Evolutionary conservation across 2,113 vertebrate species (phyloP).

Genomic region (Centropus unirufus): DNA sequence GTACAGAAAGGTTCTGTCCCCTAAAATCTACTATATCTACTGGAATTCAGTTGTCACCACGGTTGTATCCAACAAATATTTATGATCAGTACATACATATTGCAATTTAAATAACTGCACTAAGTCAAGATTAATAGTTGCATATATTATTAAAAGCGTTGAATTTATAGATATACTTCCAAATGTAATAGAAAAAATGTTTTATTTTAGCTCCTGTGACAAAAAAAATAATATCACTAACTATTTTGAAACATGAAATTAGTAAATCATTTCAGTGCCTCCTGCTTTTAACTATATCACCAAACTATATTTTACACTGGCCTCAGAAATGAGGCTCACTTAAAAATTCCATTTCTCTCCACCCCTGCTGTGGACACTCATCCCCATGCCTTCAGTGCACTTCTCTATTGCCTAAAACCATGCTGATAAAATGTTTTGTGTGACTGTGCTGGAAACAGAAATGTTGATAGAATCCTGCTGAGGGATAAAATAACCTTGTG

Average conservation of each 20-base stretch:
- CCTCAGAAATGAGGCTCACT: background rate
- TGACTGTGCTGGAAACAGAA: background rate
- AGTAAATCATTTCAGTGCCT: background rate
- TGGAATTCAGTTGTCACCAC: background rate
- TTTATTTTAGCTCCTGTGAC: background rate
- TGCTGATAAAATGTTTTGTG: background rate
- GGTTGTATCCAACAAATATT: background rate
- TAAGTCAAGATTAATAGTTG: background rate
- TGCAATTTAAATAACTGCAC: background rate
- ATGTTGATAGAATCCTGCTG: accelerated
- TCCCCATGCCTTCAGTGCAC: accelerated
- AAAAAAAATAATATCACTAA: background rate
- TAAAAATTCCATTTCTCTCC: background rate
- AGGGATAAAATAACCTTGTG: background rate
- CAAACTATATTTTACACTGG: background rate
- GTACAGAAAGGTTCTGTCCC: background rate
- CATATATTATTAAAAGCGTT: background rate
- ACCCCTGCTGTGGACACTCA: background rate
- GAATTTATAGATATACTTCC: background rate
- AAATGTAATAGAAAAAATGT: background rate
- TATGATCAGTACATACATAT: background rate
- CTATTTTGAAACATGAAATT: background rate
- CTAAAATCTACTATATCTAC: background rate
- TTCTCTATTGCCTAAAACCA: background rate
- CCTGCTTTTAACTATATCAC: background rate